Percentiles rank a stretch among this genome's conserved stretches.
phyloP scores from a whole-genome alignment of 2,113 vertebrate genomes.

The Sapayoa aenigma region DNA sequence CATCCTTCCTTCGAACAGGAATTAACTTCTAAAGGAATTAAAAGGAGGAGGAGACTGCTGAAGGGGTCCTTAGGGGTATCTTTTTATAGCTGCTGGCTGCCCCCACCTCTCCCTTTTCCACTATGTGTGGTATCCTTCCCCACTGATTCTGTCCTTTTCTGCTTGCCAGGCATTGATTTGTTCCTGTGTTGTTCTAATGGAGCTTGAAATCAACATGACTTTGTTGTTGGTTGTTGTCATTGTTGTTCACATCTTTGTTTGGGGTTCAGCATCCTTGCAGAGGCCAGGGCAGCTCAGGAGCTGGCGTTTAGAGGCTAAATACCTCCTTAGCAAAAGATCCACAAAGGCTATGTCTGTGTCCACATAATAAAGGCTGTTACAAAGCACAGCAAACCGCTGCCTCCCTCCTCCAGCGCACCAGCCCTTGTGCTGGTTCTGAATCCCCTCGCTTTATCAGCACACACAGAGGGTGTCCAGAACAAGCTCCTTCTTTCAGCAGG shows the following conservation, averaged over 20 bases:
- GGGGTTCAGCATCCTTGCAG: conserved; percentile 24
- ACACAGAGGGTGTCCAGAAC: not conserved
- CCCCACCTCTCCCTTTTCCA: not conserved
- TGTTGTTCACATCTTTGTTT: conserved; percentile 53
- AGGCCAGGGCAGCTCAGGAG: conserved; percentile 5
- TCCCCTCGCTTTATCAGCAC: not conserved
- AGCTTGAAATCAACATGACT: conserved; percentile 69
- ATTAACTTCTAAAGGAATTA: conserved; percentile 61
- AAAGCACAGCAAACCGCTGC: not conserved
- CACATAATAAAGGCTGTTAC: not conserved
- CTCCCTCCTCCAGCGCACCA: not conserved
- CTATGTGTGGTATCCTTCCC: conserved; percentile 32
- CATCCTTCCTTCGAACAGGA: conserved; percentile 46
- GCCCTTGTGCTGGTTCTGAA: not conserved
- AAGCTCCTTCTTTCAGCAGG: not conserved
- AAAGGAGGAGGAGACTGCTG: conserved; percentile 32
- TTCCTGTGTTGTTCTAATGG: conserved; percentile 63
- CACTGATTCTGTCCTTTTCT: conserved; percentile 53
- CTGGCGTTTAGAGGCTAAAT: not conserved
- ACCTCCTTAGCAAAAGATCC: not conserved
- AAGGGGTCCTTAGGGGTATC: conserved; percentile 58
- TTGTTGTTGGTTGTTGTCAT: conserved; percentile 44
- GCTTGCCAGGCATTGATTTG: conserved; percentile 68
- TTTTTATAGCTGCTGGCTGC: conserved; percentile 43
- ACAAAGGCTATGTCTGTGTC: not conserved